Evolutionary conservation across 2,888 invertebrate genomes (phyloP), one percentile per base, ranked within the genome.

Genomic region (Merodon equestris): DNA sequence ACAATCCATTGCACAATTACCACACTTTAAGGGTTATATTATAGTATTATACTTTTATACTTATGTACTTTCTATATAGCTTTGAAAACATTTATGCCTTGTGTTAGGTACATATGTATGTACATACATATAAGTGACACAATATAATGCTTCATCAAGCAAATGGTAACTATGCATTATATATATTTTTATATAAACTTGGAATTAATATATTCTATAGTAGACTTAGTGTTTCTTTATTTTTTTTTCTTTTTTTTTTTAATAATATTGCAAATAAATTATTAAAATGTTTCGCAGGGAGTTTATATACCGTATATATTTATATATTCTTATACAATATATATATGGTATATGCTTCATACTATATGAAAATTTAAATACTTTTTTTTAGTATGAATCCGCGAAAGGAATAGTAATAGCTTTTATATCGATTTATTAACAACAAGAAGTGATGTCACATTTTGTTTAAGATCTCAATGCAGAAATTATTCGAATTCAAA

Each of bases 261-360:
- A 19, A 67, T 60, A 74, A 63, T 57, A 27, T 27, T 27, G 7
- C 2, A 27, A 27, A 2, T 27, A 27, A 27, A 27, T 4, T 27
- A 27, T 27, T 27, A 7, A 27, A 27, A 27, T 7, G 27, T 27
- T 27, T 7, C 3, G 27, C 27, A 27, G 27, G 27, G 2, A 27
- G 7, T 7, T n/a, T 4, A 27, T 27, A 2, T 27, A 64, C 63
- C 57, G 47, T 66, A 56, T 58, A 73, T 15, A 60, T 36, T 60
- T 53, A 53, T 79, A 74, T 79, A 79, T 79, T 74, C 74, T 74
- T 74, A 64, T 74, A 70, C 74, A 79, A 60, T 60, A 79, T 68
- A 5, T 34, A 79, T 27, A 56, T 64, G 70, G 72, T 79, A 79
- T 74, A 73, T 61, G 66, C 58, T 54, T 60, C 47, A 73, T 60